A percentile compares a stretch with the other conserved stretches of the same genome.
Conservation (phyloP, 2,797 vertebrate genomes). For the Pipistrellus pipistrellus region DNA sequence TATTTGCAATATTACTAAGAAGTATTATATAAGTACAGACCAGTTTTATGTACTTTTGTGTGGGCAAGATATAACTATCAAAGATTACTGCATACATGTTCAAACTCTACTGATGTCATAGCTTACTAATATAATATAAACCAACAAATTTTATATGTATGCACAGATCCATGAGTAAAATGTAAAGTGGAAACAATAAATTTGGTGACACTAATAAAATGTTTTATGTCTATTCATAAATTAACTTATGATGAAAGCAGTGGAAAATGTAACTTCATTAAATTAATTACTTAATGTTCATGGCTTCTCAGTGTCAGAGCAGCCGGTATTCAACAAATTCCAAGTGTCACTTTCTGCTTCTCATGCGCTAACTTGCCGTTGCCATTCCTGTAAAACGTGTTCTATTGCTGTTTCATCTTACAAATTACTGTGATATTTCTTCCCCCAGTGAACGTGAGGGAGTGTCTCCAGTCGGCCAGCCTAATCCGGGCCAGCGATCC, state of each 20-base stretch:
- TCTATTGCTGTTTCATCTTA: conserved; percentile 52
- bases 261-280: not conserved
- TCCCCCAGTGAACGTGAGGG: conserved; percentile 88
- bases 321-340: not conserved
- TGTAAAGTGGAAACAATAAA: conserved; percentile 24
- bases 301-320: not conserved
- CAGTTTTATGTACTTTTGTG: not conserved
- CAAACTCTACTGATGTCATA: conserved; percentile 4
- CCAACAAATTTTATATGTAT: not conserved
- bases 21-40: conserved; percentile 39
- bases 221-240: not conserved
- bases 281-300: conserved; percentile 39
- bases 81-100: conserved; percentile 22
- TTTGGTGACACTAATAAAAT: not conserved
- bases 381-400: conserved; percentile 73
- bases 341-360: not conserved
- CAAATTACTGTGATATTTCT: conserved; percentile 73
- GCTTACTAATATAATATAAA: not conserved
- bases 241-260: conserved; percentile 35
- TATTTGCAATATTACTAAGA: conserved; percentile 35
- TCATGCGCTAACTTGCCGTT: not conserved
- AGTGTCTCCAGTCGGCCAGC: conserved; percentile 86
- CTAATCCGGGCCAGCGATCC: conserved; percentile 83
- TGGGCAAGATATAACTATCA: conserved; percentile 20
- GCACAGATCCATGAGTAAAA: not conserved